A percentile compares a stretch with the other conserved stretches of the same genome.
These are phyloP conservation scores for Vespertilio murinus DNA, from an alignment of 2,797 vertebrate genomes.

Conservation along the genomic window DNA sequence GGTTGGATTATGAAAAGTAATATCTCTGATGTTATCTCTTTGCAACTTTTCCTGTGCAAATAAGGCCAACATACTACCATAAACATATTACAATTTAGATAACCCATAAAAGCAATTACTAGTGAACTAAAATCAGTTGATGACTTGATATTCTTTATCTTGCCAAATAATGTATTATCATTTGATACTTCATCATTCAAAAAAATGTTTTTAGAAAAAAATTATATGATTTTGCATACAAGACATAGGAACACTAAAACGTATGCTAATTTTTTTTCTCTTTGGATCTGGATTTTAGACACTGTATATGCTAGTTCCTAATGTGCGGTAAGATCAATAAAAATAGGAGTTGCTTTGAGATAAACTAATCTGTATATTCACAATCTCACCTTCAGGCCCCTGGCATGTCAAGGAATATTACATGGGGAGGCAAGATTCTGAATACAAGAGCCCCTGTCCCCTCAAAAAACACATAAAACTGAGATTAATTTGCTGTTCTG, in stretches of 20 bases:
- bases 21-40: neutral
- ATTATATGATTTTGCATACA: neutral
- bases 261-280: neutral
- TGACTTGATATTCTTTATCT: neutral
- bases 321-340: neutral
- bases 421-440: neutral
- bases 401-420: neutral
- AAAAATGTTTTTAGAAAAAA: neutral
- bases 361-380: neutral
- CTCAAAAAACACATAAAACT: neutral
- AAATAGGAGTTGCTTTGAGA: neutral
- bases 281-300: neutral
- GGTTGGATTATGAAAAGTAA: neutral
- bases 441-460: neutral
- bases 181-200: neutral
- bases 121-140: neutral
- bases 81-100: neutral
- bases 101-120: neutral
- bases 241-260: neutral
- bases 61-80: neutral
- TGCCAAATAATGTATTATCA: neutral
- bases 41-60: neutral
- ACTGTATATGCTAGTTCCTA: neutral
- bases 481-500: neutral
- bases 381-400: neutral